A percentile compares a stretch with the other conserved stretches of the same genome.
Conservation (phyloP, 2,113 vertebrate genomes). For the Hypocryptadius cinnamomeus region DNA sequence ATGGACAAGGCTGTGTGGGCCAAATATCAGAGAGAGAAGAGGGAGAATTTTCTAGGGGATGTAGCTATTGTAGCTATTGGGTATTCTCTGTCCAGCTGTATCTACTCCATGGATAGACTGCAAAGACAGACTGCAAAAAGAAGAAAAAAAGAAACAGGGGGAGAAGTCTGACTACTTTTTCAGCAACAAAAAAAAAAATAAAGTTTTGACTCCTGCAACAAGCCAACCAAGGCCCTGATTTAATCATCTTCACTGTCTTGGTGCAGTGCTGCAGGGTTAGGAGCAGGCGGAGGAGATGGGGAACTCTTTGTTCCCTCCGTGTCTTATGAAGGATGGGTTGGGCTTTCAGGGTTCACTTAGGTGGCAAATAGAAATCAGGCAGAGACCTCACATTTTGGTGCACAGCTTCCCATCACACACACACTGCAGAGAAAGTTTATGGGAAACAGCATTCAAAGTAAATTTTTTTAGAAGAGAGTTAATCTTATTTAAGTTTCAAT, state of each 20-base stretch:
- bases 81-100: not conserved
- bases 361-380: not conserved
- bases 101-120: not conserved
- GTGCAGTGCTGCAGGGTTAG: not conserved
- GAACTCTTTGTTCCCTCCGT: not conserved
- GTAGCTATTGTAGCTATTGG: not conserved
- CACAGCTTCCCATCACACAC: not conserved
- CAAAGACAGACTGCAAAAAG: not conserved
- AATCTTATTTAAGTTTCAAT: not conserved
- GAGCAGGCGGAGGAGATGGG: not conserved
- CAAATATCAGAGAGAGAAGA: not conserved
- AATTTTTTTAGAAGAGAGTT: not conserved
- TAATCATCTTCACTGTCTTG: conserved; percentile 21
- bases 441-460: not conserved
- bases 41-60: not conserved
- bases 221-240: not conserved
- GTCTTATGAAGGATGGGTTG: accelerated
- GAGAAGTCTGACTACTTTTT: not conserved
- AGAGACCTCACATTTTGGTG: not conserved
- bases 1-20: not conserved
- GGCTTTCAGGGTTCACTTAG: not conserved
- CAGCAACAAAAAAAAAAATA: not conserved
- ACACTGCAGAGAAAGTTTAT: not conserved
- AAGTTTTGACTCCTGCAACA: not conserved
- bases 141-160: not conserved